A percentile compares a stretch with the other conserved stretches of the same genome.
Conservation (phyloP, 2,888 invertebrate species). For the Tetragnatha montana region DNA sequence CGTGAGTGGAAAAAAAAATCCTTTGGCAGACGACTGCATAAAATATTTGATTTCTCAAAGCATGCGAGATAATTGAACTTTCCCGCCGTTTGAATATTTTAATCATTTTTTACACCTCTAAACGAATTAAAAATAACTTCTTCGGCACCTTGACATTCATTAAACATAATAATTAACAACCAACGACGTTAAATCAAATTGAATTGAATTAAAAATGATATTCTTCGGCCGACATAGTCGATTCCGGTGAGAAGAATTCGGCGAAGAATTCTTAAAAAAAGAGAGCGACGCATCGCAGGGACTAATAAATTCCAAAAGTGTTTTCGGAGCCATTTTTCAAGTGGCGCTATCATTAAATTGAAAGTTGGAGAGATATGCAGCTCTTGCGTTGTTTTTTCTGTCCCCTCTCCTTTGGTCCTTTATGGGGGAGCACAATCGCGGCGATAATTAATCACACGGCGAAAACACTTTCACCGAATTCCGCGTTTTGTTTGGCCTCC, state of each 20-base stretch:
- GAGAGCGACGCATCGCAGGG: slow-evolving; percentile 27
- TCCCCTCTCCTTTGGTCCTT: not conserved
- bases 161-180: slow-evolving; percentile 21
- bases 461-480: slow-evolving; percentile 18
- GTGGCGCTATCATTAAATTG: slow-evolving; percentile 30
- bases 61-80: slow-evolving; percentile 32
- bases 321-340: slow-evolving; percentile 42
- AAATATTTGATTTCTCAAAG: slow-evolving; percentile 4
- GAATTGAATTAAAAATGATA: not conserved
- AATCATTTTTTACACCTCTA: slow-evolving; percentile 18
- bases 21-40: not conserved
- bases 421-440: slow-evolving; percentile 22
- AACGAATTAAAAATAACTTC: slow-evolving; percentile 24
- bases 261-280: not conserved
- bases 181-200: not conserved
- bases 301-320: slow-evolving; percentile 41
- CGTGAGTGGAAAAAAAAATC: not conserved
- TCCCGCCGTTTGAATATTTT: not conserved
- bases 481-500: slow-evolving; percentile 27
- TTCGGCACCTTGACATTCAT: slow-evolving; percentile 26
- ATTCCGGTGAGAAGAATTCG: not conserved
- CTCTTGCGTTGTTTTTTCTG: not conserved
- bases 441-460: slow-evolving; percentile 34
- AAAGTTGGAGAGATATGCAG: slow-evolving; percentile 24
- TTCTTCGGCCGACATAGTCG: not conserved